phyloP scores from a whole-genome alignment of 2,888 invertebrate genomes.

The Helleia helle region DNA sequence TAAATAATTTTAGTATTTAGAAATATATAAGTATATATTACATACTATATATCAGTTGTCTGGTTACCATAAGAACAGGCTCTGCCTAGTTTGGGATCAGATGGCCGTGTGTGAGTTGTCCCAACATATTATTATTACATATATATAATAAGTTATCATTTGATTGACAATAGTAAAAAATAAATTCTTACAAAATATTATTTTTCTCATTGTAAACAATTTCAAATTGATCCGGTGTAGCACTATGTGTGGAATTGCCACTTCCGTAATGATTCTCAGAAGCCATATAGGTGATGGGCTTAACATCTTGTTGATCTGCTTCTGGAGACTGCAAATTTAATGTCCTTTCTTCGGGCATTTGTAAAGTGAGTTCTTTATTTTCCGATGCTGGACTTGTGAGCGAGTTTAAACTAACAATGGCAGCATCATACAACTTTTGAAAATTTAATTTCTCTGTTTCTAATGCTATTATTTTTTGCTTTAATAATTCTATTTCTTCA shows the following conservation, averaged over 20 bases:
- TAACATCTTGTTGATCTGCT: constrained; percentile 32
- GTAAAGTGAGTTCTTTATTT: constrained; percentile 43
- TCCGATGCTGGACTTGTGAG: constrained; percentile 59
- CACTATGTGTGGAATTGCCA: constrained; percentile 67
- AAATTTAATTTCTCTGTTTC: constrained; percentile 75
- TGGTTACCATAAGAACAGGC: no score
- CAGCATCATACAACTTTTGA: constrained; percentile 68
- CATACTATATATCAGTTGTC: no score
- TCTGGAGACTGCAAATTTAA: constrained; percentile 25
- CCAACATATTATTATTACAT: no score
- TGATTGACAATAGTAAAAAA: no score
- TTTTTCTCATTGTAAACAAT: constrained; percentile 73
- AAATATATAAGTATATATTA: no score
- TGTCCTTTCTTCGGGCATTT: constrained; percentile 45
- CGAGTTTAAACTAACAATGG: constrained; percentile 62
- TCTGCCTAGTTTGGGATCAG: no score
- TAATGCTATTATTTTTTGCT: constrained; percentile 66
- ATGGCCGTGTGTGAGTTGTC: no score
- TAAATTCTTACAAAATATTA: constrained; percentile 48
- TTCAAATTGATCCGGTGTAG: constrained; percentile 77
- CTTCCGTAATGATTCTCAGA: constrained; percentile 67
- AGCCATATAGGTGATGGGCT: constrained; percentile 55
- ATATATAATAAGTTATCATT: no score
- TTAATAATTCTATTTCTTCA: constrained; percentile 70
- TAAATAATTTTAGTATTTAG: no score